phyloP scores from a whole-genome alignment of 2,113 vertebrate genomes.

The Cebidichthys violaceus region DNA sequence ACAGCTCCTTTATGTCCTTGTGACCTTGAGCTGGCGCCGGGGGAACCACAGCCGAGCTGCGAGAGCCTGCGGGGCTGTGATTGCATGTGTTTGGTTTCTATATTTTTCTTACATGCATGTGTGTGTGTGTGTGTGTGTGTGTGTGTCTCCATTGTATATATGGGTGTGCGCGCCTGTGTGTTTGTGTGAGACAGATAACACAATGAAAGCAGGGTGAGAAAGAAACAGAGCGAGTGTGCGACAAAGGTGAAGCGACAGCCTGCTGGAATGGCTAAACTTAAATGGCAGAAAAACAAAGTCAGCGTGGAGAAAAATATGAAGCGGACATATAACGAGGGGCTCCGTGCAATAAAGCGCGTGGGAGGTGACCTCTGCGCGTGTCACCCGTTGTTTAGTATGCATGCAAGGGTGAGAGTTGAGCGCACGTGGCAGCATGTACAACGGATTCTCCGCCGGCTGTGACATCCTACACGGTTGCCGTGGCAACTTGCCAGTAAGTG shows the following conservation, averaged over 20 bases:
- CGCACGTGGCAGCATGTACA: conserved; percentile 37
- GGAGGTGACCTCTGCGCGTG: not conserved
- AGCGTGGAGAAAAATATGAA: not conserved
- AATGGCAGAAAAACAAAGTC: conserved; percentile 1
- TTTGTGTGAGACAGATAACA: not conserved
- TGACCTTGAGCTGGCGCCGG: conserved; percentile 62
- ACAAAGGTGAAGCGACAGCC: not conserved
- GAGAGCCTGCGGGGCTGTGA: conserved; percentile 10
- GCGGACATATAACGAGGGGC: not conserved
- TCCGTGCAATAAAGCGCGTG: not conserved
- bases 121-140: not conserved
- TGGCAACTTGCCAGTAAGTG: conserved; percentile 71
- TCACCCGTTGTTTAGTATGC: not conserved
- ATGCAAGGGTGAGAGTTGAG: not conserved
- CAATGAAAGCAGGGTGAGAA: not conserved
- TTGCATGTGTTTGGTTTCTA: not conserved
- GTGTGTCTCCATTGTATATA: not conserved
- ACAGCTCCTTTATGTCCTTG: conserved; percentile 4
- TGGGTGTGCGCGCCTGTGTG: not conserved
- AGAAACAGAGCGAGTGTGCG: not conserved
- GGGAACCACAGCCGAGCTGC: not conserved
- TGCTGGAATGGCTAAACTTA: not conserved
- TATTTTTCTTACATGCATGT: not conserved
- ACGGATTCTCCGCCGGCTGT: conserved; percentile 40
- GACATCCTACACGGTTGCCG: conserved; percentile 60